Evolutionary conservation across 2,888 invertebrate species (phyloP), one percentile per base, ranked within the genome.

Genomic region (Caenorhabditis imperialis): DNA sequence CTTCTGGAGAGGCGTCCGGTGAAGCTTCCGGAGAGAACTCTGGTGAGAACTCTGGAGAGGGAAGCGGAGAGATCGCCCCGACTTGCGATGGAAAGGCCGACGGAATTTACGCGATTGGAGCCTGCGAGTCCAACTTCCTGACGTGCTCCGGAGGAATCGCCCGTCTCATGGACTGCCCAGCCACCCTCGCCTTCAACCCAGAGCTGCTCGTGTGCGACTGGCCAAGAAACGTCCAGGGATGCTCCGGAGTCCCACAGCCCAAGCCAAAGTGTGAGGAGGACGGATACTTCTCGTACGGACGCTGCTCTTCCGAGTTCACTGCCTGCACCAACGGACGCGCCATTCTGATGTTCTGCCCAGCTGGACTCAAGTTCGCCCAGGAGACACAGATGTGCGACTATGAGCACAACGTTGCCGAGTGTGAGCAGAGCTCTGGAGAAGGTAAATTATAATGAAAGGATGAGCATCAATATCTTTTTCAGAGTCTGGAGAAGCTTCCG

Each of bases 301-400:
- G 63, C 33, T 75, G 75, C 53, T 70, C 70, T 0, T 44, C 63
- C 6, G 35, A 45, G 30, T 75, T 70, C 75, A 69, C 63, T 27
- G 69, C 75, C 6, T 75, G 75, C 55, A 60, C 70, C 37, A 70
- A 75, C 27, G 53, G 54, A 23, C 58, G 60, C 10, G 51, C 75
- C 45, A 63, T 75, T 30, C 33, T 63, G 47, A 69, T 70, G 63
- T 70, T 63, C 70, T 75, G 75, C 44, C 75, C 75, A 38, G 54
- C 57, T 10, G 63, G 54, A 33, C 47, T 75, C 23, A 54, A 37
- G 18, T 75, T 70, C 45, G 51, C 60, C n/a, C 33, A 63, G 27
- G 25, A 47, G 0, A 63, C 35, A 22, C 42, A 60, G 18, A 42
- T 35, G 12, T 75, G 69, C 44, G 67, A 63, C 23, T 63, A 63